Conservation (phyloP, 2,797 vertebrate species). For the Chiloscyllium punctatum region DNA sequence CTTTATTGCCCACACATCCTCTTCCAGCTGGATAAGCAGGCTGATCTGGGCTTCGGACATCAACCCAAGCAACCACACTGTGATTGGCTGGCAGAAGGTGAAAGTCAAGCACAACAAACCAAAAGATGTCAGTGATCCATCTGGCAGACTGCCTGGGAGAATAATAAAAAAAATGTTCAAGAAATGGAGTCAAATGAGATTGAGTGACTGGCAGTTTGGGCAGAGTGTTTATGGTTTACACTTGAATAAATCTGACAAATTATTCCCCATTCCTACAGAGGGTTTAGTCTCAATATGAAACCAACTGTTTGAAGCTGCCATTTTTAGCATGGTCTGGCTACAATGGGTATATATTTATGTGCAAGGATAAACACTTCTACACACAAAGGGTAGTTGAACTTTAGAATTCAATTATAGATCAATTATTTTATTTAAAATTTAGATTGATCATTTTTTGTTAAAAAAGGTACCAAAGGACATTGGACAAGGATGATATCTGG, state of each 20-base stretch:
- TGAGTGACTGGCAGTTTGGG: constrained; percentile 5
- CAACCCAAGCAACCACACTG: too few species aligned
- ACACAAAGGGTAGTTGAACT: neutral
- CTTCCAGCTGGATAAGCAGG: constrained; percentile 12
- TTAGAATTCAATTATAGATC: neutral
- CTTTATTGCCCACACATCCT: neutral
- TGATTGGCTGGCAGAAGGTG: constrained; percentile 20
- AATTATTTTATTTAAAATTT: neutral
- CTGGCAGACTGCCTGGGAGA: constrained; percentile 13
- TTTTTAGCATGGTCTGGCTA: neutral
- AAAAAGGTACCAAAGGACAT: neutral
- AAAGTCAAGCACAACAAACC: constrained; percentile 32
- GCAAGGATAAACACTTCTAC: neutral
- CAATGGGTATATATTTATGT: neutral
- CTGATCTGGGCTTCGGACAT: neutral
- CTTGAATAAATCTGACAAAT: constrained; percentile 20
- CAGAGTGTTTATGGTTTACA: neutral
- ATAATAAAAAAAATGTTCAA: constrained; percentile 5
- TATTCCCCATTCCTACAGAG: neutral
- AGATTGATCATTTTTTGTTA: neutral
- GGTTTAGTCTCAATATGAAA: neutral
- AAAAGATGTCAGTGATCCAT: neutral
- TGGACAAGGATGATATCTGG: neutral
- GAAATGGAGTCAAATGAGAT: neutral
- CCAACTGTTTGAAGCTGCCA: neutral